A percentile compares a stretch with the other conserved stretches of the same genome.
These are phyloP conservation scores for Leptinotarsa texana DNA, from an alignment of 1,140 invertebrate species.

Conservation along the genomic window DNA sequence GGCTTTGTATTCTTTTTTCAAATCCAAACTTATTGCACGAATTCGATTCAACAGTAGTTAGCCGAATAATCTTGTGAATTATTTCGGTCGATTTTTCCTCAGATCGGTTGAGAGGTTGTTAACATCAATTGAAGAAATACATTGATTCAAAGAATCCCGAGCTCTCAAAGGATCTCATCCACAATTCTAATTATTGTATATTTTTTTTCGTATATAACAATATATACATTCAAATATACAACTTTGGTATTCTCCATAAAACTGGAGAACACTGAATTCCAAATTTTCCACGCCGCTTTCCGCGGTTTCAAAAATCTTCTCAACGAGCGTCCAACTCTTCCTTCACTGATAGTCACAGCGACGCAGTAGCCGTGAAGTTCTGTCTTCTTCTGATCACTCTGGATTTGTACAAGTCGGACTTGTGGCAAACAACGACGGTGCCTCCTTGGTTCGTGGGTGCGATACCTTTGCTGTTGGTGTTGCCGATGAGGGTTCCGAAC, in stretches of 20 bases:
- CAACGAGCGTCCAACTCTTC: constrained; percentile 43
- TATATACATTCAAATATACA: constrained; percentile 7
- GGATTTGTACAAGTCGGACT: constrained; percentile 62
- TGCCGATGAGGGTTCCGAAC: constrained; percentile 74
- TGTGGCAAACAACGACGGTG: constrained; percentile 62
- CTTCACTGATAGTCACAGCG: constrained; percentile 59
- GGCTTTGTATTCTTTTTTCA: no score
- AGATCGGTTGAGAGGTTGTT: no score
- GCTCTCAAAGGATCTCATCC: no score
- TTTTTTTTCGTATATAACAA: neutral
- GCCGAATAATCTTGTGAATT: no score
- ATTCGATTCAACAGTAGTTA: no score
- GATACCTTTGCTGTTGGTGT: constrained; percentile 52
- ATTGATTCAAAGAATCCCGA: no score
- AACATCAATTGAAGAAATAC: no score
- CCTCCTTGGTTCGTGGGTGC: constrained; percentile 56
- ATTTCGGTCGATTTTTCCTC: no score
- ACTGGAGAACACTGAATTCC: constrained; percentile 25
- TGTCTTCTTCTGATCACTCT: constrained; percentile 61
- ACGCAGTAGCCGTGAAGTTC: constrained; percentile 62
- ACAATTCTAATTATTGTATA: constrained; percentile 3
- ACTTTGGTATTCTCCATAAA: constrained; percentile 29
- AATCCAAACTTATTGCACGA: no score
- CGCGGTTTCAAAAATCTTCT: constrained; percentile 16
- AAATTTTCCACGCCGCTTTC: constrained; percentile 9